These are phyloP conservation scores for Parapsyche elsis DNA, from an alignment of 1,140 invertebrate species.

Conservation along the genomic window DNA sequence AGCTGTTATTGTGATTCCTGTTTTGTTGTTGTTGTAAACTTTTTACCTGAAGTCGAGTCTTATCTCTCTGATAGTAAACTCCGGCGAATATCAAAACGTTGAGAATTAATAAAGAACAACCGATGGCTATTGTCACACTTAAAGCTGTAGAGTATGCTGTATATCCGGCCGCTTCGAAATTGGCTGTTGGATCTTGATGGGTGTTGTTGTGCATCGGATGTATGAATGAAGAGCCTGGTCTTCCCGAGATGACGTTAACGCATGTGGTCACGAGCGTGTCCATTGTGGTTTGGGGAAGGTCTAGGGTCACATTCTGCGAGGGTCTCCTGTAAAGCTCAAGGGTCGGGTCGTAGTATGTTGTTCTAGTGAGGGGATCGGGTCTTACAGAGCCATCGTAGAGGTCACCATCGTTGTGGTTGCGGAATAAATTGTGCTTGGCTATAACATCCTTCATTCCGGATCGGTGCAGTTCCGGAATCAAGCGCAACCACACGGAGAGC, in stretches of 20 bases:
- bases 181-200: slow-evolving; percentile 73
- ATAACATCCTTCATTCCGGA: slow-evolving; percentile 89
- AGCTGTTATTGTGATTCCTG: slow-evolving; percentile 76
- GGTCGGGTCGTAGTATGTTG: slow-evolving; percentile 68
- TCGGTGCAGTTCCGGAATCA: slow-evolving; percentile 92
- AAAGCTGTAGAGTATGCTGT: slow-evolving; percentile 85
- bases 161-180: slow-evolving; percentile 82
- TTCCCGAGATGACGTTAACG: slow-evolving; percentile 68
- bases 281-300: slow-evolving; percentile 69
- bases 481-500: slow-evolving; percentile 91
- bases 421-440: slow-evolving; percentile 84
- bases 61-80: slow-evolving; percentile 88
- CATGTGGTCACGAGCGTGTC: slow-evolving; percentile 71
- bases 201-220: slow-evolving; percentile 68
- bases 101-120: slow-evolving; percentile 85
- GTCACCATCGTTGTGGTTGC: slow-evolving; percentile 82
- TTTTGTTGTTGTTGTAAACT: slow-evolving; percentile 76
- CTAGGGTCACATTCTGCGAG: slow-evolving; percentile 67
- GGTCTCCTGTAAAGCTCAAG: slow-evolving; percentile 70
- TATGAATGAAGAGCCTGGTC: slow-evolving; percentile 64
- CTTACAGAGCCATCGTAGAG: slow-evolving; percentile 85
- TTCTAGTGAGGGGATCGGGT: slow-evolving; percentile 78
- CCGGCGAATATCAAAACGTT: slow-evolving; percentile 89
- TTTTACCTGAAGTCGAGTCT: slow-evolving; percentile 84
- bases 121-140: slow-evolving; percentile 89